Conservation (phyloP, 2,797 vertebrate genomes). For the Antrozous pallidus region DNA sequence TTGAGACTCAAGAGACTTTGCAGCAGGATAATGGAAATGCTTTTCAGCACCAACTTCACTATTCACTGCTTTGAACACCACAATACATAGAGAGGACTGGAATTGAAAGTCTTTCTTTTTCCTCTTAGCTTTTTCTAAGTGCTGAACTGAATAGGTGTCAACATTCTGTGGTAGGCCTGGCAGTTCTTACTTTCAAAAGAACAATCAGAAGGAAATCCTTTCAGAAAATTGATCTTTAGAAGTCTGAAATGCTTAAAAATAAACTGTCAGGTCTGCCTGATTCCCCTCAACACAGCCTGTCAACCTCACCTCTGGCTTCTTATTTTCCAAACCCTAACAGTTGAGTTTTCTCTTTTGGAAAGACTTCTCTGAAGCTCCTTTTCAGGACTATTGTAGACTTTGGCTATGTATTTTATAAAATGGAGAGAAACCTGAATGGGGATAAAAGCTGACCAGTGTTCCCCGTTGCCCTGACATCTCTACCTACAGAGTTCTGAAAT, state of each 20-base stretch:
- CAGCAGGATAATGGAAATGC: conserved; percentile 46
- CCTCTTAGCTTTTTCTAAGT: conserved; percentile 62
- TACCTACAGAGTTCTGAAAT: conserved; percentile 42
- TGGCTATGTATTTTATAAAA: conserved; percentile 69
- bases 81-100: conserved; percentile 59
- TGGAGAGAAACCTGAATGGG: conserved; percentile 48
- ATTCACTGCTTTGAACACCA: conserved; percentile 63
- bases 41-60: conserved; percentile 50
- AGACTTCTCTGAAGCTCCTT: conserved; percentile 37
- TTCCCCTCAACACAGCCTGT: conserved; percentile 6
- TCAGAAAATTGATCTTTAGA: conserved; percentile 65
- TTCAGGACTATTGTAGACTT: conserved; percentile 60
- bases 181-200: conserved; percentile 72
- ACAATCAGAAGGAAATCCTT: conserved; percentile 69
- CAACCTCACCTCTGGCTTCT: conserved; percentile 68
- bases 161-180: conserved; percentile 48
- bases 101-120: conserved; percentile 57
- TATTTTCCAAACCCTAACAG: conserved; percentile 53
- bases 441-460: conserved; percentile 48
- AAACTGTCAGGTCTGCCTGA: conserved; percentile 65
- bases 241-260: conserved; percentile 74
- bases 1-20: conserved; percentile 45
- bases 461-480: not conserved
- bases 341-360: conserved; percentile 30
- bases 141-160: conserved; percentile 65